Conservation (phyloP, 2,888 invertebrate genomes). For the Macrophya alboannulata region DNA sequence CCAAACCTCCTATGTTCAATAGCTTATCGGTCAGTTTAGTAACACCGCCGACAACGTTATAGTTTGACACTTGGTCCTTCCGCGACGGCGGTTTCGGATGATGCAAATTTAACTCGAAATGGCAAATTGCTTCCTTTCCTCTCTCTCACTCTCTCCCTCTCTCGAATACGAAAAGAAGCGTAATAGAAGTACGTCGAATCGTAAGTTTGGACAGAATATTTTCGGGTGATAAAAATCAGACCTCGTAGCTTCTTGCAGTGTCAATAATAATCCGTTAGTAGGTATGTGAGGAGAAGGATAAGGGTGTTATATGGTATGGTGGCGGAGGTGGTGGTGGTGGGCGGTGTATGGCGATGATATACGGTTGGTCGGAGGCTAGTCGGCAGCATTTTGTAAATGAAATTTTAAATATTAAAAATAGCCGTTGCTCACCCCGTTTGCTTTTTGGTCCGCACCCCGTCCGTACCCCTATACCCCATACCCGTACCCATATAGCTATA, state of each 20-base stretch:
- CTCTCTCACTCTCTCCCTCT: too few species aligned
- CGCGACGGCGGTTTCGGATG: background rate
- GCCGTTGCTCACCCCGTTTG: conserved; percentile 66
- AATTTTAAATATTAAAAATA: conserved; percentile 80
- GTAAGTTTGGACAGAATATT: background rate
- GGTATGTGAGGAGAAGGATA: conserved; percentile 55
- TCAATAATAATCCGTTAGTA: conserved; percentile 63
- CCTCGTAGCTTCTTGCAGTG: background rate
- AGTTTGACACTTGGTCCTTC: background rate
- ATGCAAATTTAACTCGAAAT: background rate
- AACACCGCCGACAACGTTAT: background rate
- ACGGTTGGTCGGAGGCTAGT: conserved; percentile 62
- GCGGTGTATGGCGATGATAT: conserved; percentile 62
- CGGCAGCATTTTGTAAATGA: conserved; percentile 79
- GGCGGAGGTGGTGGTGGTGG: conserved; percentile 55
- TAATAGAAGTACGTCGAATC: too few species aligned
- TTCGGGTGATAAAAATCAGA: conserved; percentile 19
- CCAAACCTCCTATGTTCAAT: background rate
- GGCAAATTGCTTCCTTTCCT: too few species aligned
- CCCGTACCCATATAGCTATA: background rate
- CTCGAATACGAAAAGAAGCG: too few species aligned
- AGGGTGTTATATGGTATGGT: conserved; percentile 41
- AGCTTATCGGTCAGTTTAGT: conserved; percentile 16
- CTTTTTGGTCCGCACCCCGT: conserved; percentile 24
- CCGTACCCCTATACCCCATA: background rate